A percentile compares a stretch with the other conserved stretches of the same genome.
Evolutionary conservation across 2,113 vertebrate genomes (phyloP).

Genomic region (Falco punctatus): DNA sequence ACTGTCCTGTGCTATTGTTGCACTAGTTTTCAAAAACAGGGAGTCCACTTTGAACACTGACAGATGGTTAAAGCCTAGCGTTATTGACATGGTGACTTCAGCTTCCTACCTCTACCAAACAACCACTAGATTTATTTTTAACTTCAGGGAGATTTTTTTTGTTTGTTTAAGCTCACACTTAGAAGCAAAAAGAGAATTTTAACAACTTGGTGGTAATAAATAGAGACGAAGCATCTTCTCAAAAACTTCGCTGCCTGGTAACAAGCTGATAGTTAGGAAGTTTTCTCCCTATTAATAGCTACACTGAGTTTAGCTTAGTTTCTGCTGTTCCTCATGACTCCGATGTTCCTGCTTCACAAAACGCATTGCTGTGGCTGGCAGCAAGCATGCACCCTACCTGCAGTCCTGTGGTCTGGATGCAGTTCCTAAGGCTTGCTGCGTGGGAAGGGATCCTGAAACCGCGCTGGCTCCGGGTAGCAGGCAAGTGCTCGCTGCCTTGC

Average conservation of each 20-base stretch:
- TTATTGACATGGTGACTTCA: not conserved
- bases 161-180: not conserved
- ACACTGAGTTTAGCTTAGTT: not conserved
- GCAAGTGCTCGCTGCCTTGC: not conserved
- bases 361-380: not conserved
- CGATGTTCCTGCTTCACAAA: not conserved
- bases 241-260: not conserved
- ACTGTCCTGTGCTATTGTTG: not conserved
- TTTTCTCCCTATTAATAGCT: constrained; percentile 21
- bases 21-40: not conserved
- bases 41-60: not conserved
- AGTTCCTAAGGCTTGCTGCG: not conserved
- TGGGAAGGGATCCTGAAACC: not conserved
- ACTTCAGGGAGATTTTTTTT: not conserved
- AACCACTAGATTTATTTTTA: constrained; percentile 49
- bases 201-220: not conserved
- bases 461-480: not conserved
- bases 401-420: not conserved
- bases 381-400: not conserved
- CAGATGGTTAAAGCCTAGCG: not conserved
- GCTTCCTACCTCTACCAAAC: constrained; percentile 10
- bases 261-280: not conserved
- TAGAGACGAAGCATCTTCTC: not conserved
- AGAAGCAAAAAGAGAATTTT: not conserved
- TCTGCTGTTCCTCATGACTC: not conserved